These are phyloP conservation scores for Masnerella sp. DNA, from an alignment of 2,888 invertebrate genomes.

Conservation along the genomic window DNA sequence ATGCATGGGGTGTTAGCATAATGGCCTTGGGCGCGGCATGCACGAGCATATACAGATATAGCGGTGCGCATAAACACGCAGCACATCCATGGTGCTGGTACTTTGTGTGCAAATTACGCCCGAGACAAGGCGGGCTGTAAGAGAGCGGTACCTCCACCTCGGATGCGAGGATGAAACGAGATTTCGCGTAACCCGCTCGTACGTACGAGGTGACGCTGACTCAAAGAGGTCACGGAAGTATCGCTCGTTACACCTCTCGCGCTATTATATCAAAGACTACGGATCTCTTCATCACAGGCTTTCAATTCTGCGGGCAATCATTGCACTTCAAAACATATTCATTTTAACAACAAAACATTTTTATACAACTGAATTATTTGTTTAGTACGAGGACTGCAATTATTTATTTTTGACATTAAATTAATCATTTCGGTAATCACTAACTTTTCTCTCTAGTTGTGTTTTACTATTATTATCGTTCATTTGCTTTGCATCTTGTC, in stretches of 20 bases:
- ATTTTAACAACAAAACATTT: neutral
- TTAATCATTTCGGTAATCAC: too few species aligned
- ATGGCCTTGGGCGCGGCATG: constrained; percentile 67
- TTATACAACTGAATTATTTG: neutral
- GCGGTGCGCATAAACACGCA: constrained; percentile 58
- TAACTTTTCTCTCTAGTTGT: too few species aligned
- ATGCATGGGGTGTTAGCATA: constrained; percentile 72
- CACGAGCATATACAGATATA: constrained; percentile 59
- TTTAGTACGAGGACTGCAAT: too few species aligned
- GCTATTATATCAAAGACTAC: constrained; percentile 52
- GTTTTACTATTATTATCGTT: too few species aligned
- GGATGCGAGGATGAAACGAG: constrained; percentile 68
- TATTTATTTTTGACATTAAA: too few species aligned
- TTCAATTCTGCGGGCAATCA: constrained; percentile 39
- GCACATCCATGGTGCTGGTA: constrained; percentile 64
- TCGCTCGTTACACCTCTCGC: constrained; percentile 57
- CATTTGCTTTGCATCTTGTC: too few species aligned
- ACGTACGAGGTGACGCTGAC: constrained; percentile 56
- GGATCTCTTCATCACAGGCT: constrained; percentile 52
- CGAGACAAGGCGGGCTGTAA: constrained; percentile 69
- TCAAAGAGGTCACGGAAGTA: constrained; percentile 62
- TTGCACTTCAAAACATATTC: constrained; percentile 5
- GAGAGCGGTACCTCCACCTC: constrained; percentile 62
- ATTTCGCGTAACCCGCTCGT: constrained; percentile 59
- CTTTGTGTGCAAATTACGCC: constrained; percentile 77